phyloP scores from a whole-genome alignment of 1,140 invertebrate species.

The Tetragonula clypearis region DNA sequence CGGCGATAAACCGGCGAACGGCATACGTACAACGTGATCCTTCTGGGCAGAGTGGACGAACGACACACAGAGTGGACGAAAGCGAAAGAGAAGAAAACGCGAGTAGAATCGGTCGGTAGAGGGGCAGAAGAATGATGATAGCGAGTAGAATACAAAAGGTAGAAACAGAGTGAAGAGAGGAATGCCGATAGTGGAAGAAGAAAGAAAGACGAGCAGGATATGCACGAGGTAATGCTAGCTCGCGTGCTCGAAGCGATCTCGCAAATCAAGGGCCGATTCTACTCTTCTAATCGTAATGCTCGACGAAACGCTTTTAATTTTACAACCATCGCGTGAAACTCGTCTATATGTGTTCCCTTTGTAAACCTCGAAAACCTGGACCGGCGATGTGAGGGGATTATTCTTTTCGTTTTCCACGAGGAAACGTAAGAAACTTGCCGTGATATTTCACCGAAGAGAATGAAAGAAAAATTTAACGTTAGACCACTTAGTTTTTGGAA shows the following conservation, averaged over 20 bases:
- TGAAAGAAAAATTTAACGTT: neutral
- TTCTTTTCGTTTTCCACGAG: neutral
- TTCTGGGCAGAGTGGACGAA: neutral
- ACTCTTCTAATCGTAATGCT: neutral
- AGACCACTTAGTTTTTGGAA: too few species aligned
- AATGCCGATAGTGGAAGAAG: neutral
- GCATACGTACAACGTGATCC: neutral
- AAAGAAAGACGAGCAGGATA: slow-evolving; percentile 6
- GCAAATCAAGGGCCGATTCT: slow-evolving; percentile 42
- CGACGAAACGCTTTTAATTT: slow-evolving; percentile 27
- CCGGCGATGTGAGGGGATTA: neutral
- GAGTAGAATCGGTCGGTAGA: slow-evolving; percentile 1
- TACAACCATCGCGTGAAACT: slow-evolving; percentile 20
- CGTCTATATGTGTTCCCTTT: neutral
- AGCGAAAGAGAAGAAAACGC: slow-evolving; percentile 4
- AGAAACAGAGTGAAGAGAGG: neutral
- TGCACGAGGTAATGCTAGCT: slow-evolving; percentile 7
- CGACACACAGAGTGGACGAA: neutral
- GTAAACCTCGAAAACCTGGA: neutral
- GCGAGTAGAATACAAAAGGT: slow-evolving; percentile 35
- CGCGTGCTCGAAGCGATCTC: slow-evolving; percentile 46
- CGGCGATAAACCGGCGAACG: slow-evolving; percentile 15
- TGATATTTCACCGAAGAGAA: neutral
- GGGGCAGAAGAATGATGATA: slow-evolving; percentile 12
- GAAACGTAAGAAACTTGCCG: neutral